A percentile compares a stretch with the other conserved stretches of the same genome.
phyloP scores from a whole-genome alignment of 2,888 invertebrate species.

The Chrysina gloriosa region DNA sequence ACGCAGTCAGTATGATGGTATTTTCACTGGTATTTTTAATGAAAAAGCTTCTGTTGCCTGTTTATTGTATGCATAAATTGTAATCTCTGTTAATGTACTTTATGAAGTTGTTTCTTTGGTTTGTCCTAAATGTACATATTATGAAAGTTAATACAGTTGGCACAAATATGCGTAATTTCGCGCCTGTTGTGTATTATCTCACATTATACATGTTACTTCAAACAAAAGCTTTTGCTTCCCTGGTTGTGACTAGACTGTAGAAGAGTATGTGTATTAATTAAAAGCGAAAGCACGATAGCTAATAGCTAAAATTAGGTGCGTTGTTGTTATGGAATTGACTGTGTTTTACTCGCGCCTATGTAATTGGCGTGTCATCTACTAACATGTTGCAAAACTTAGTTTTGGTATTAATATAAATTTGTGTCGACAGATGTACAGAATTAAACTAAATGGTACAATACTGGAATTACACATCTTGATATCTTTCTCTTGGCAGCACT shows the following conservation, averaged over 20 bases:
- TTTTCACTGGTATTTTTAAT: too few species aligned
- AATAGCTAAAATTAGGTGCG: slow-evolving; percentile 11
- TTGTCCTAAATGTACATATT: too few species aligned
- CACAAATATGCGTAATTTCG: too few species aligned
- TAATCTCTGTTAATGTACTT: too few species aligned
- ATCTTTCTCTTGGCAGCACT: too few species aligned
- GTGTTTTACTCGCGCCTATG: slow-evolving; percentile 10
- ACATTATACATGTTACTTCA: not conserved
- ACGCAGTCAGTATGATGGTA: too few species aligned
- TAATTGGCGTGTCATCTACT: not conserved
- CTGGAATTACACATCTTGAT: too few species aligned
- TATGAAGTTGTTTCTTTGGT: too few species aligned
- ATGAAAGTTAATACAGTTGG: too few species aligned
- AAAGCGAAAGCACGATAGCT: not conserved
- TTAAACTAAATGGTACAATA: not conserved
- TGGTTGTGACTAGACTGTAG: not conserved
- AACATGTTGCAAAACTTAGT: slow-evolving; percentile 1
- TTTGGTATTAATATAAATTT: slow-evolving; percentile 14
- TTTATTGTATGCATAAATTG: too few species aligned
- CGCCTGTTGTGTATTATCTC: not conserved
- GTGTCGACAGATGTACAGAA: not conserved
- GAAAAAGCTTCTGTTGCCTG: too few species aligned
- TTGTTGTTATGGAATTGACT: slow-evolving; percentile 1
- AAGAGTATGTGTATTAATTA: slow-evolving; percentile 3
- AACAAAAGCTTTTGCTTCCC: slow-evolving; percentile 2